Conservation (phyloP, 2,797 vertebrate species). For the Oryzias sinensis region DNA sequence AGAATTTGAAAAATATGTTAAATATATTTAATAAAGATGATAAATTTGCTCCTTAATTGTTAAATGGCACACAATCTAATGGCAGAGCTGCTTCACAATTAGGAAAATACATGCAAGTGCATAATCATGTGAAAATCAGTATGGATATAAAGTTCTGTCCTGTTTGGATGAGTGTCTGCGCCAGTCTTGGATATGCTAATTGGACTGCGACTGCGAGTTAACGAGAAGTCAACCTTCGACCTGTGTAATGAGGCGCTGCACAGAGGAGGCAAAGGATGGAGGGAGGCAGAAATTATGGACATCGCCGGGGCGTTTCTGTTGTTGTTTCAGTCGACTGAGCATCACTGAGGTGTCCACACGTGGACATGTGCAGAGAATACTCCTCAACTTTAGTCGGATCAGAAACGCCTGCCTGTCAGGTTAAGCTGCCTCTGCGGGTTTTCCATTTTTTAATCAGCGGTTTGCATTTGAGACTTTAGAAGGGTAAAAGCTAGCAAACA, state of each 20-base stretch:
- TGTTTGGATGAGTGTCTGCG: conserved; percentile 52
- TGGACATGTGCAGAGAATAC: conserved; percentile 19
- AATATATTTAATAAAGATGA: conserved; percentile 21
- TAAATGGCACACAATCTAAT: conserved; percentile 32
- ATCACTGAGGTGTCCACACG: conserved; percentile 14
- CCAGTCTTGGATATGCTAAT: conserved; percentile 75
- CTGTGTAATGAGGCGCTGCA: conserved; percentile 67
- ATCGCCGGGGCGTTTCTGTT: conserved; percentile 32
- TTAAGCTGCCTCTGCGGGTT: conserved; percentile 17
- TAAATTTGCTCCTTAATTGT: conserved; percentile 10
- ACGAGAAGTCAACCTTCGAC: conserved; percentile 74
- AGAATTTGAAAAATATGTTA: conserved; percentile 11
- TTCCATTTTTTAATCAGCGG: conserved; percentile 7
- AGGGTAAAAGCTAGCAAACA: conserved; percentile 24
- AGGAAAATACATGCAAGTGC: conserved; percentile 52
- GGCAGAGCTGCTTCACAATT: conserved; percentile 55
- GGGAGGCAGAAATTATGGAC: conserved; percentile 38
- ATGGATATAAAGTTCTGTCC: conserved; percentile 58
- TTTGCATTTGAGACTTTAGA: conserved; percentile 35
- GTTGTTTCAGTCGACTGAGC: conserved; percentile 28
- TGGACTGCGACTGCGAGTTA: conserved; percentile 74
- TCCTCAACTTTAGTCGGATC: conserved; percentile 24
- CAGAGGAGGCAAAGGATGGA: conserved; percentile 31
- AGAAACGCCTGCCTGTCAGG: conserved; percentile 38
- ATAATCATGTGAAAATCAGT: conserved; percentile 65